A percentile compares a stretch with the other conserved stretches of the same genome.
Conservation (phyloP, 64 coral and sea anemone species). For the Montipora capricornis region DNA sequence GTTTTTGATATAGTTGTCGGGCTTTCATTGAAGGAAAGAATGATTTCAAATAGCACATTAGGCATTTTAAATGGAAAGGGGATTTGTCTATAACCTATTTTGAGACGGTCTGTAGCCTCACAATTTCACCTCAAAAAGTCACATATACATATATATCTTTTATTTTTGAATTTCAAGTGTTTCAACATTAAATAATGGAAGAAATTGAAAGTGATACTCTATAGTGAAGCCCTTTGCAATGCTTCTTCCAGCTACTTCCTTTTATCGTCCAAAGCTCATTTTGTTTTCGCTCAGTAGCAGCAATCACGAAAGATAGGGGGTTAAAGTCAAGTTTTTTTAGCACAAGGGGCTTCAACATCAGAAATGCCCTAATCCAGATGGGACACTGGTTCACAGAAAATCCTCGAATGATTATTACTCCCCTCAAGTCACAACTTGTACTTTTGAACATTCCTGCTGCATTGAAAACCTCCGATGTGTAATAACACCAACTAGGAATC, state of each 20-base stretch:
- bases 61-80: slow-evolving; percentile 7
- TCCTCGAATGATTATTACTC: background rate
- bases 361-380: background rate
- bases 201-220: background rate
- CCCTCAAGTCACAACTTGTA: background rate
- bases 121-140: background rate
- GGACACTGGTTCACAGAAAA: background rate
- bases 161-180: background rate
- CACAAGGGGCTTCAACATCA: background rate
- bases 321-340: background rate
- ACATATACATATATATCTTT: background rate
- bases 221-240: background rate
- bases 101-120: background rate
- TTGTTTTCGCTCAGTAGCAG: too few relatives aligned
- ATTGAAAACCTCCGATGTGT: background rate
- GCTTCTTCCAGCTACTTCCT: background rate
- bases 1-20: slow-evolving; percentile 13
- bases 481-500: background rate
- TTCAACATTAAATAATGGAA: background rate
- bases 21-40: background rate
- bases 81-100: background rate
- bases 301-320: background rate
- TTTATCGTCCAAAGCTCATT: background rate
- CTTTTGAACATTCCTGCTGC: background rate
- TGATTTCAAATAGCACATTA: slow-evolving; percentile 31